Conservation (phyloP, 2,888 invertebrate species). For the Brachypterus glaber region DNA sequence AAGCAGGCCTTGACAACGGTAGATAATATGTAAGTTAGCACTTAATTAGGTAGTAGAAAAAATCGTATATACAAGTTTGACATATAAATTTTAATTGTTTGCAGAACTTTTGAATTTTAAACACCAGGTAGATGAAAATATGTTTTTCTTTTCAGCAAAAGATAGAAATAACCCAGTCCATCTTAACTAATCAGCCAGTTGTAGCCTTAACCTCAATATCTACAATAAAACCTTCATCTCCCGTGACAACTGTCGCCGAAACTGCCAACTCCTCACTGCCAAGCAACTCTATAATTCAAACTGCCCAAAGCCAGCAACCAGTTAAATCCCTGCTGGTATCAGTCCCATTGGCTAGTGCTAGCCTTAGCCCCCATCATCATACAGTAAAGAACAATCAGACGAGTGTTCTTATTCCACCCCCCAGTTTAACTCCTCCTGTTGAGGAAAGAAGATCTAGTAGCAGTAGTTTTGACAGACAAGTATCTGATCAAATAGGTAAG, state of each 20-base stretch:
- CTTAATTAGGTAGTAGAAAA: no score
- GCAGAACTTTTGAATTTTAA: no score
- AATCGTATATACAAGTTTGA: no score
- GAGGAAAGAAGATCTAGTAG: no score
- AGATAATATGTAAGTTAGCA: no score
- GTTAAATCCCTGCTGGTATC: slow-evolving; percentile 49
- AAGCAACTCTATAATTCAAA: slow-evolving; percentile 22
- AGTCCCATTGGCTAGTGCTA: slow-evolving; percentile 49
- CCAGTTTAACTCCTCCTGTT: no score
- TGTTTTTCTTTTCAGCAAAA: slow-evolving; percentile 22
- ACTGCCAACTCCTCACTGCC: slow-evolving; percentile 13
- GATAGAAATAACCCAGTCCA: slow-evolving; percentile 31
- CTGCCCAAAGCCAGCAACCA: slow-evolving; percentile 21
- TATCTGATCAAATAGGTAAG: no score
- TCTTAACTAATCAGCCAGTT: slow-evolving; percentile 32
- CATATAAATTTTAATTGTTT: no score
- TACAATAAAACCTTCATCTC: slow-evolving; percentile 25
- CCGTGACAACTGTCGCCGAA: slow-evolving; percentile 16
- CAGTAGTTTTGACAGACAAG: no score
- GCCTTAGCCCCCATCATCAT: slow-evolving; percentile 36
- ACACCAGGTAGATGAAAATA: no score
- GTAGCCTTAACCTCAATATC: slow-evolving; percentile 35
- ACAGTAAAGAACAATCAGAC: slow-evolving; percentile 34
- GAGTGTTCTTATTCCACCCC: no score
- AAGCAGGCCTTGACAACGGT: no score